Conservation (phyloP, 1,140 invertebrate genomes). For the Drosophila ogumai region DNA sequence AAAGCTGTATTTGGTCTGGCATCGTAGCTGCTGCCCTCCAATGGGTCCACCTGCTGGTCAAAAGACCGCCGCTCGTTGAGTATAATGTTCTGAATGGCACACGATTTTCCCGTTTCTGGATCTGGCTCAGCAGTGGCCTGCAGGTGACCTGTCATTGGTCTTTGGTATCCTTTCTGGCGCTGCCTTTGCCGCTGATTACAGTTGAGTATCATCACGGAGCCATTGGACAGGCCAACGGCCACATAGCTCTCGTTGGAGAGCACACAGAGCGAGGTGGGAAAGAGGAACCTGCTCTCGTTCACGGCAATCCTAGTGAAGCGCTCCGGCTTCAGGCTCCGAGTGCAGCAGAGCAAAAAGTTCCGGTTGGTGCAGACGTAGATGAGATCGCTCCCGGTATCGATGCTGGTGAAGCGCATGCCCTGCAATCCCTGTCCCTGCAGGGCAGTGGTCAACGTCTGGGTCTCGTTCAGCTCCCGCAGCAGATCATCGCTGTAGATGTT, state of each 20-base stretch:
- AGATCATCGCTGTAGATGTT: constrained; percentile 79
- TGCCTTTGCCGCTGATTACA: constrained; percentile 68
- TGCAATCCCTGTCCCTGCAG: constrained; percentile 49
- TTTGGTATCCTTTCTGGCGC: constrained; percentile 6
- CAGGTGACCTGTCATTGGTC: constrained; percentile 35
- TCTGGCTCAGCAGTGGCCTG: constrained; percentile 26
- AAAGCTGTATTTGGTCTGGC: constrained; percentile 63
- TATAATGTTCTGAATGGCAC: constrained; percentile 84
- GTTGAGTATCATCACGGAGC: constrained; percentile 80
- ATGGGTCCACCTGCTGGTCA: constrained; percentile 44
- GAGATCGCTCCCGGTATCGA: constrained; percentile 69
- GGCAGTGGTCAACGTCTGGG: constrained; percentile 36
- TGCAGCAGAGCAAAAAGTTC: constrained; percentile 79
- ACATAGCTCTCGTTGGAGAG: constrained; percentile 74
- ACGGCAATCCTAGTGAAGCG: constrained; percentile 67
- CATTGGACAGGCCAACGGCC: constrained; percentile 81
- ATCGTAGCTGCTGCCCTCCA: constrained; percentile 29
- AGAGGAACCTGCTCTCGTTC: constrained; percentile 74
- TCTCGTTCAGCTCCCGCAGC: constrained; percentile 74
- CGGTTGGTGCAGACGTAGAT: constrained; percentile 82
- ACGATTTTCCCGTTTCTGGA: constrained; percentile 76
- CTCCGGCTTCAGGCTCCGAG: constrained; percentile 72
- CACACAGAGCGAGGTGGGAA: constrained; percentile 71
- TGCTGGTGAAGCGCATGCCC: constrained; percentile 73
- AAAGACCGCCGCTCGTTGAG: constrained; percentile 74